Base-by-base conservation (phyloP, 2,113 vertebrate genomes). In the Taxidea taxus region DNA sequence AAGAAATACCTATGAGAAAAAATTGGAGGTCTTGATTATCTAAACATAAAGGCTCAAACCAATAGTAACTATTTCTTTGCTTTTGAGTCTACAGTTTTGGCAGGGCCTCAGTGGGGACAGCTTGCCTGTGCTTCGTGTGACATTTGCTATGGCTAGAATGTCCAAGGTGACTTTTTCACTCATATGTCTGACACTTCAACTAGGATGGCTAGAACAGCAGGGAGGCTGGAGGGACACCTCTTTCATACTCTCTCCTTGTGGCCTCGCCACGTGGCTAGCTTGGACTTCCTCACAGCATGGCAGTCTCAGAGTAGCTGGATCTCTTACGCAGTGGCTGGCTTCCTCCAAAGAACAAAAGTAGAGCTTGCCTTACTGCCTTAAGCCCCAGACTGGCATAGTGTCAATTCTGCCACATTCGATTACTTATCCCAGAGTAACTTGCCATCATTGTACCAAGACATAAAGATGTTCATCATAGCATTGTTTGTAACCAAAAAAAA, bases 61-160 rank as follows among this genome's bases (percentile, higher is more conserved):
- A 74, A 37, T 23, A 68, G 78, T 74, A 21, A 42, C 66, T 11
- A 72, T 68, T 90, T 37, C 21, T 87, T 81, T 84, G 77, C 49
- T 94, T 87, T 92, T 56, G 56, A 96, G 86, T 97, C 75, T 70
- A 25, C n/a, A 75, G 3, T 90, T 80, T 64, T 87, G 84, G 74
- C 74, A 90, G 25, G 54, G 21, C 27, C 68, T 82, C 54, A 31
- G 1, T 25, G 5, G 34, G n/a, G 49, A 94, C 84, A 97, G 84
- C 87, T 92, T 95, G 74, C 44, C 39, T 66, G 6, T 87, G 74
- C 25, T 51, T 70, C 81, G 25, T 72, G 68, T 81, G 93, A 90
- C 70, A 96, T 70, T 92, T 96, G 15, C 66, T 74, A 4, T 42
- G 77, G 39, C 60, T 87, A 42, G 60, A 72, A 95, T 49, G 62